These are phyloP conservation scores for Masnerella sp. DNA, from an alignment of 2,888 invertebrate genomes.

Conservation along the genomic window DNA sequence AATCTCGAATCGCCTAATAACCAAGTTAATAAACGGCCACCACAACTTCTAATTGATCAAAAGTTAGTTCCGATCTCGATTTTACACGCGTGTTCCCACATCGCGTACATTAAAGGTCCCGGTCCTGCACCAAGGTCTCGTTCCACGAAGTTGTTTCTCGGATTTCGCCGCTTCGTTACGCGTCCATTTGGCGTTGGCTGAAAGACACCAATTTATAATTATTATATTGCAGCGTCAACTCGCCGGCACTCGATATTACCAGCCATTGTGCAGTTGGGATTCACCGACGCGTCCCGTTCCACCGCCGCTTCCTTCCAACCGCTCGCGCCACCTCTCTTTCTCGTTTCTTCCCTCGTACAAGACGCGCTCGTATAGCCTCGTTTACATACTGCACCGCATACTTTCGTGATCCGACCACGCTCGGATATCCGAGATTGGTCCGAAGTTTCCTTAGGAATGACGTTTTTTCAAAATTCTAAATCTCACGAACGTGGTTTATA, in stretches of 20 bases:
- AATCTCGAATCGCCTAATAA: too few relatives aligned
- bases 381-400: slow-evolving; percentile 49
- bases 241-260: slow-evolving; percentile 67
- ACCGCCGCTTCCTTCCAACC: slow-evolving; percentile 44
- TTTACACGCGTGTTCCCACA: slow-evolving; percentile 25
- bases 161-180: slow-evolving; percentile 79
- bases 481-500: too few relatives aligned
- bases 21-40: too few relatives aligned
- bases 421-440: slow-evolving; percentile 61
- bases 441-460: slow-evolving; percentile 26
- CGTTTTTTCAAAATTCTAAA: too few relatives aligned
- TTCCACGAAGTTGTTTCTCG: slow-evolving; percentile 66
- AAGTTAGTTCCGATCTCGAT: slow-evolving; percentile 24
- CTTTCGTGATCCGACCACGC: slow-evolving; percentile 56
- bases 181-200: slow-evolving; percentile 69
- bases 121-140: too few relatives aligned
- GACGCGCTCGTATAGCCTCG: slow-evolving; percentile 49
- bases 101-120: too few relatives aligned
- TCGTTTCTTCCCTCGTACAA: slow-evolving; percentile 39
- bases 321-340: slow-evolving; percentile 48
- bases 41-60: slow-evolving; percentile 20
- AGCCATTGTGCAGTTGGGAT: slow-evolving; percentile 72
- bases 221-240: slow-evolving; percentile 68
- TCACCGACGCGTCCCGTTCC: slow-evolving; percentile 61
- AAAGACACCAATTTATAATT: slow-evolving; percentile 75